These are phyloP conservation scores for Prunella himalayana DNA, from an alignment of 2,113 vertebrate genomes.

Conservation along the genomic window DNA sequence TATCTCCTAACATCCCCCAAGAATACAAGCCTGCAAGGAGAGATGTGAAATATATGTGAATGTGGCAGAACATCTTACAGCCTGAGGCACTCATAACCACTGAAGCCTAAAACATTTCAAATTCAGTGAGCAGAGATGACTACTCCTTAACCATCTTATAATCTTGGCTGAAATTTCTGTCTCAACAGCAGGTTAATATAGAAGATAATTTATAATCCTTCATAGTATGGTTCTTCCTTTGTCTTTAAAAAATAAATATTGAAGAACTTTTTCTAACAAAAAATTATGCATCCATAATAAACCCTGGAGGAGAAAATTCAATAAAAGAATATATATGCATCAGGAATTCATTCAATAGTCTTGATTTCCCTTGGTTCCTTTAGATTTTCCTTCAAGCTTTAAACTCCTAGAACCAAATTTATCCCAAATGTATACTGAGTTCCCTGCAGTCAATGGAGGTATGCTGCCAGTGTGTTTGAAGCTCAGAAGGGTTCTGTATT, in stretches of 20 bases:
- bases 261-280: constrained; percentile 17
- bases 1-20: background rate
- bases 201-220: constrained; percentile 55
- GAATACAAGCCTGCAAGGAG: background rate
- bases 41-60: background rate
- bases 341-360: constrained; percentile 41
- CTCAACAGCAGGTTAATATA: constrained; percentile 36
- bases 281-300: constrained; percentile 30
- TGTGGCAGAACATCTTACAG: background rate
- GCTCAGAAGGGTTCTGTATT: background rate
- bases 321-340: constrained; percentile 43
- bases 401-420: constrained; percentile 17
- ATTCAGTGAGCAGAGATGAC: background rate
- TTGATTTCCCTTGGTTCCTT: constrained; percentile 62
- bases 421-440: background rate
- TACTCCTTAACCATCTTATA: background rate
- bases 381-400: constrained; percentile 29
- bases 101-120: constrained; percentile 18
- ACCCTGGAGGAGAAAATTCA: constrained; percentile 9
- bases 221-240: background rate
- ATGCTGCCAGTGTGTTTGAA: background rate
- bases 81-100: background rate
- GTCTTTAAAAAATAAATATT: background rate
- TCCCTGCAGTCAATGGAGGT: background rate
- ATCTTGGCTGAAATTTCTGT: constrained; percentile 15